A percentile compares a stretch with the other conserved stretches of the same genome.
Conservation (phyloP, 2,888 invertebrate genomes). For the Baccha elongata region DNA sequence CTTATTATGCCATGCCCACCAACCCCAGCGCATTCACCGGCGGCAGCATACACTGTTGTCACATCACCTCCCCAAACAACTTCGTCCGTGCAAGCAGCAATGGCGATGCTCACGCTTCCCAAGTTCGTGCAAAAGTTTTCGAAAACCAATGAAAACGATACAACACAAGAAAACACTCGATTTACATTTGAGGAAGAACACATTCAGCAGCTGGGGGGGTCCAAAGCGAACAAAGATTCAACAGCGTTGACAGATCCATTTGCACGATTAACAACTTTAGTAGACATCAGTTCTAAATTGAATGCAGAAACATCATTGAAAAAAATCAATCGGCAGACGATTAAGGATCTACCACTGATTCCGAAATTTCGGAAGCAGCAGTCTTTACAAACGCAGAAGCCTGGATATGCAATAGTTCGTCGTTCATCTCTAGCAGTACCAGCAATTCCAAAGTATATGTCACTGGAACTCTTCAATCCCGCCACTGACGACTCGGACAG, state of each 20-base stretch:
- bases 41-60: constrained; percentile 78
- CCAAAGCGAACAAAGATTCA: neutral
- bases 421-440: constrained; percentile 86
- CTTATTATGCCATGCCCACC: constrained; percentile 82
- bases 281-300: constrained; percentile 80
- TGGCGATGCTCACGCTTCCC: constrained; percentile 80
- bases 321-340: constrained; percentile 86
- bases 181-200: constrained; percentile 79
- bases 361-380: constrained; percentile 84
- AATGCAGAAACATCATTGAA: constrained; percentile 79
- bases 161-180: constrained; percentile 73
- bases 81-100: constrained; percentile 80
- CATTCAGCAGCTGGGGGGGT: constrained; percentile 75
- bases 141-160: constrained; percentile 61
- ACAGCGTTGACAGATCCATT: constrained; percentile 22
- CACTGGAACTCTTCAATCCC: constrained; percentile 93
- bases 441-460: constrained; percentile 89
- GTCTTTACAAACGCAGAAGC: constrained; percentile 79
- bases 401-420: constrained; percentile 88
- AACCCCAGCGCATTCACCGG: constrained; percentile 82
- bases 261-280: constrained; percentile 39
- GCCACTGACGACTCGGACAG: constrained; percentile 95
- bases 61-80: constrained; percentile 81
- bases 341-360: constrained; percentile 86
- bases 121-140: constrained; percentile 73